Conservation (phyloP, 2,888 invertebrate genomes). For the Doris montereyensis region DNA sequence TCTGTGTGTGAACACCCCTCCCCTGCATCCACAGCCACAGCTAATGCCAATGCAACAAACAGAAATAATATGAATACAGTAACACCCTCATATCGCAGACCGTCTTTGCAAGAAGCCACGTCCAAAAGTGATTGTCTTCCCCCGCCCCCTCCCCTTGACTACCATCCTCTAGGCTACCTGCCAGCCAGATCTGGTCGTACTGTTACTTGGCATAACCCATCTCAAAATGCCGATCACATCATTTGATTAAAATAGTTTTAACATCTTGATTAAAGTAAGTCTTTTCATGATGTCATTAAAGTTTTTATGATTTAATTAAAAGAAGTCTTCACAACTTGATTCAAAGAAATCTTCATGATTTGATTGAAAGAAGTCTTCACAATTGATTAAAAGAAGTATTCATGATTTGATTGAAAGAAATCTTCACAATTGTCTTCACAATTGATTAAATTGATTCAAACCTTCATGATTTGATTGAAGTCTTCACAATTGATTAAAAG, state of each 20-base stretch:
- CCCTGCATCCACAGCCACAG: background rate
- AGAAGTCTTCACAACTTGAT: no score
- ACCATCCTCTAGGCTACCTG: constrained; percentile 43
- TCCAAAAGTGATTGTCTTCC: constrained; percentile 50
- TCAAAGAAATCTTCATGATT: no score
- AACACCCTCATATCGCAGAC: constrained; percentile 46
- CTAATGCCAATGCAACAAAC: constrained; percentile 20
- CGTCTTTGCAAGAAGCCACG: constrained; percentile 53
- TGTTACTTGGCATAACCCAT: constrained; percentile 54
- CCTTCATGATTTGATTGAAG: no score
- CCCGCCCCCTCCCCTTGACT: constrained; percentile 45
- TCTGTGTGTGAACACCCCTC: background rate
- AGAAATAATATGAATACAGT: constrained; percentile 44
- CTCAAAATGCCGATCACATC: constrained; percentile 43
- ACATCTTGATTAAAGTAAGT: background rate
- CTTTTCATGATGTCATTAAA: background rate
- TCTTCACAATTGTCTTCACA: no score
- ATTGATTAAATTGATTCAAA: no score
- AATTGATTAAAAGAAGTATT: no score
- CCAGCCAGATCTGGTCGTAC: constrained; percentile 45
- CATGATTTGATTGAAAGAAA: no score
- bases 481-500: no score
- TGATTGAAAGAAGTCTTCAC: no score
- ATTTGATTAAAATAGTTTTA: constrained; percentile 15
- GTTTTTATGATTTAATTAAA: background rate